Evolutionary conservation across 92 coral and sea anemone genomes (phyloP).

Genomic region (Palythoa caribaeorum): DNA sequence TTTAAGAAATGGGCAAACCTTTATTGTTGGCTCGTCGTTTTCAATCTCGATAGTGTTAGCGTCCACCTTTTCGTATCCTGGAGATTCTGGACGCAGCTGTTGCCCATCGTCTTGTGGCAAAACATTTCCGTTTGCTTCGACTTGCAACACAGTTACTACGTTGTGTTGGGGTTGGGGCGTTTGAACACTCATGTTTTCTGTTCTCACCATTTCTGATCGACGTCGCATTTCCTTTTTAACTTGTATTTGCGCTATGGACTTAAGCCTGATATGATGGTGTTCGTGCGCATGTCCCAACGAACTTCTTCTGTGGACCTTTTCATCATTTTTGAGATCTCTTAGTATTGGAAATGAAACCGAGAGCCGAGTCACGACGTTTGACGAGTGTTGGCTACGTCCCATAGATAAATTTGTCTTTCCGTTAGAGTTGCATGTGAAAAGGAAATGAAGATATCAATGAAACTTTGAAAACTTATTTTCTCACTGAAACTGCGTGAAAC

Average conservation of each 20-base stretch:
- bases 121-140: constrained; percentile 77
- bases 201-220: constrained; percentile 63
- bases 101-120: constrained; percentile 50
- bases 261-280: constrained; percentile 76
- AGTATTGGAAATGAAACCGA: constrained; percentile 89
- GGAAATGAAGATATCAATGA: constrained; percentile 2
- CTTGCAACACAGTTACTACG: constrained; percentile 61
- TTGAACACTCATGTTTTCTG: background rate
- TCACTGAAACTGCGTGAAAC: constrained; percentile 5
- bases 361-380: constrained; percentile 78
- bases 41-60: constrained; percentile 31
- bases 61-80: constrained; percentile 36
- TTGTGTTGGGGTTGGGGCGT: constrained; percentile 46
- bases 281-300: constrained; percentile 52
- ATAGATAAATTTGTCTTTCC: constrained; percentile 77
- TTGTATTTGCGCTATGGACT: constrained; percentile 95
- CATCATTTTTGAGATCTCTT: constrained; percentile 79
- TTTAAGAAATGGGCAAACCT: constrained; percentile 83
- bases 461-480: background rate
- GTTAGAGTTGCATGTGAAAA: constrained; percentile 11
- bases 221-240: constrained; percentile 84
- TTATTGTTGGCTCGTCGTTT: constrained; percentile 65
- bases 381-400: constrained; percentile 80
- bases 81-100: constrained; percentile 51
- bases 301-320: constrained; percentile 83